Base-by-base conservation (phyloP, 2,888 invertebrate genomes). In the Cerastis leucographa region DNA sequence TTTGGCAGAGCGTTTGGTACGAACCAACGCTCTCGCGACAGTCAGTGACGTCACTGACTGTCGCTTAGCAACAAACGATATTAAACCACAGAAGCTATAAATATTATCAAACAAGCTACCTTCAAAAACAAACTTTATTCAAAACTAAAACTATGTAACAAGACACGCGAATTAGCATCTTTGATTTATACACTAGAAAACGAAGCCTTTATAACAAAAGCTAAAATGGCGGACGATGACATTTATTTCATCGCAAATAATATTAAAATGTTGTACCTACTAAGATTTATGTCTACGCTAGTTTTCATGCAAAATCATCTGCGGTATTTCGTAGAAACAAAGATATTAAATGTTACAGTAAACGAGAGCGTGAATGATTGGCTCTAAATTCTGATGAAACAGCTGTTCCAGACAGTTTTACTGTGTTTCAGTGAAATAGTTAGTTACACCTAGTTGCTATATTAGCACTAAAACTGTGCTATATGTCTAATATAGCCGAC, bases 301-400 rank as follows among this genome's bases (percentile, higher is more conserved):
- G 62, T 70, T 68, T 61, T 44, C 35, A 65, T 19, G 54, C 59
- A 8, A 69, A 81, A 66, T 56, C 51, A 54, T 51, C n/a, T n/a
- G 22, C 19, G 51, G 59, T 71, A n/a, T 29, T 83, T 85, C 78
- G 29, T 4, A 42, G 86, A 83, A 81, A 64, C 29, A 35, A 35
- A 29, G 35, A 46, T 49, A 61, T 71, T 35, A 85, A 72, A 44
- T 25, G 49, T 73, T 68, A 40, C 14, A 62, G 61, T 71, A 83
- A 85, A 83, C 35, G 14, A 65, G 86, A 71, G 61, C 78, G 78
- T 85, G 83, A 74, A 77, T 69, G 61, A 83, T 85, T 77, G 25
- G 73, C 61, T 49, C 64, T 85, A 82, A 83, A 83, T 85, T 54
- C 22, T 74, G 8, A 59, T 81, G 71, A 71, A 80, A 76, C 67